Evolutionary conservation across 2,888 invertebrate species (phyloP).

Genomic region (Scaptomyza reducta): DNA sequence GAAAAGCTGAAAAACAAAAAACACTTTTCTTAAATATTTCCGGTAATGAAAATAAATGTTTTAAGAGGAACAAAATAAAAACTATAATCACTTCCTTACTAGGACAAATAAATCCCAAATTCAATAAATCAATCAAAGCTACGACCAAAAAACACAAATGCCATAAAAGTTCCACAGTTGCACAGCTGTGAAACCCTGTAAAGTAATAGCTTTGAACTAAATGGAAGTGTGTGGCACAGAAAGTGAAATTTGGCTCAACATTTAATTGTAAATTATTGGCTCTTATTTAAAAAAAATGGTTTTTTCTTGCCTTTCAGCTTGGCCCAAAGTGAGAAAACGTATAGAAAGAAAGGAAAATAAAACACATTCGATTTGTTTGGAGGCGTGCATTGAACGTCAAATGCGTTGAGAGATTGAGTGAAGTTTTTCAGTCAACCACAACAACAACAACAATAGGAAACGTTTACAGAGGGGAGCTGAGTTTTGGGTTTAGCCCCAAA

Average conservation of each 20-base stretch:
- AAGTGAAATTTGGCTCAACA: conserved; percentile 45
- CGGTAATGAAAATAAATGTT: too few species aligned
- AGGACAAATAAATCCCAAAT: background rate
- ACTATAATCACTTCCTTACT: background rate
- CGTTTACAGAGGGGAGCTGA: conserved; percentile 18
- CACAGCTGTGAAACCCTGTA: conserved; percentile 25
- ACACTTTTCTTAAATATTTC: too few species aligned
- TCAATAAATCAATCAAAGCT: conserved; percentile 1
- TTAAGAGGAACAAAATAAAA: background rate
- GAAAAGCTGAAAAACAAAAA: too few species aligned
- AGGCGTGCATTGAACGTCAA: conserved; percentile 33
- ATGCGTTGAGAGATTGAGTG: conserved; percentile 38
- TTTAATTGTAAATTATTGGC: conserved; percentile 48
- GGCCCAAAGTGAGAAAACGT: background rate
- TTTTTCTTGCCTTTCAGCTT: background rate
- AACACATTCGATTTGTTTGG: conserved; percentile 14
- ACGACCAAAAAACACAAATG: conserved; percentile 7
- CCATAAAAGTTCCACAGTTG: background rate
- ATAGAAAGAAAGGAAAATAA: conserved; percentile 16
- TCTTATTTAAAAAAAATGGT: background rate
- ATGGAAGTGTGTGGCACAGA: conserved; percentile 15
- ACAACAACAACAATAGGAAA: conserved; percentile 1
- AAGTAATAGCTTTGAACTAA: background rate
- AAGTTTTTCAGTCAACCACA: conserved; percentile 13
- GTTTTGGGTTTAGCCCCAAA: conserved; percentile 7